Evolutionary conservation across 2,113 vertebrate species (phyloP).

Genomic region (Petroica traversi): DNA sequence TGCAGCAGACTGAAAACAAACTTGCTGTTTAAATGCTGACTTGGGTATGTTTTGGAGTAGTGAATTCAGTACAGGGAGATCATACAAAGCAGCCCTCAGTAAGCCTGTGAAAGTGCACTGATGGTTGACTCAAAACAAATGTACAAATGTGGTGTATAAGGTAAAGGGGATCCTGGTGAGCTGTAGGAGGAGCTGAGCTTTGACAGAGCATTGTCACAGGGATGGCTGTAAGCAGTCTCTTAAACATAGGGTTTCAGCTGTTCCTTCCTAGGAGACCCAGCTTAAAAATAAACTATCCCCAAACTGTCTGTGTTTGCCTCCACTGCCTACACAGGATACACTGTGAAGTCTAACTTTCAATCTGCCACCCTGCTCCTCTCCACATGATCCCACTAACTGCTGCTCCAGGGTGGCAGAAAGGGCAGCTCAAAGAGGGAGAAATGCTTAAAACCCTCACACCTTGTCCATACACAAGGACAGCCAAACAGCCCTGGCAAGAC

Average conservation of each 20-base stretch:
- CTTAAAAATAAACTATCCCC: background rate
- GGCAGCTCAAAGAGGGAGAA: background rate
- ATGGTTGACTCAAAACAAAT: background rate
- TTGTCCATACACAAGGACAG: background rate
- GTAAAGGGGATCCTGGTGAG: background rate
- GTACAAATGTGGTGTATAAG: background rate
- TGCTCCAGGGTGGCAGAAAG: background rate
- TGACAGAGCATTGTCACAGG: background rate
- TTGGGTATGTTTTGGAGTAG: background rate
- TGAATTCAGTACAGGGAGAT: background rate
- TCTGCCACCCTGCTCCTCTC: background rate
- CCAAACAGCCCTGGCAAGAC: background rate
- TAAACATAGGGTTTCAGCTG: background rate
- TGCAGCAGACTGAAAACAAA: background rate
- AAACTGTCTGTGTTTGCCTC: background rate
- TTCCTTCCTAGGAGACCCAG: background rate
- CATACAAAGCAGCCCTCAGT: background rate
- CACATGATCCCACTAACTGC: background rate
- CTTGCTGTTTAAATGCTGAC: background rate
- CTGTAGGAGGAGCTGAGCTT: background rate
- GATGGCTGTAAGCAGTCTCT: background rate
- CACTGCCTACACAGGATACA: background rate
- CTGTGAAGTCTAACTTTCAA: background rate
- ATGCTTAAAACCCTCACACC: background rate
- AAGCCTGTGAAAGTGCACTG: background rate